Evolutionary conservation across 1,140 invertebrate genomes (phyloP).

Genomic region (Lutraria rhynchaena): DNA sequence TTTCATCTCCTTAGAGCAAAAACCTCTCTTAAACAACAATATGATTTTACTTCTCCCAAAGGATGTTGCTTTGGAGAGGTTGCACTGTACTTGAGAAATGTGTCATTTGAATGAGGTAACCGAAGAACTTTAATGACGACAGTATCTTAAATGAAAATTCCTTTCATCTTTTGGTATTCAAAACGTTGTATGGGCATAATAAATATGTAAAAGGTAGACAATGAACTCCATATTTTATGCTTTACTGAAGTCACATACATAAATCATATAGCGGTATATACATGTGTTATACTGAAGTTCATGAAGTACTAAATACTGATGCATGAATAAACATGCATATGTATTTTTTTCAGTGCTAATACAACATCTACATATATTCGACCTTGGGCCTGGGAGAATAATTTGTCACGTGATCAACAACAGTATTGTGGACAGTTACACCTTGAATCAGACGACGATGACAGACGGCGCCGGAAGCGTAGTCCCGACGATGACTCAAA

Average conservation of each 20-base stretch:
- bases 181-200: no score
- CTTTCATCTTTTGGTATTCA: no score
- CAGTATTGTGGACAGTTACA: slow-evolving; percentile 38
- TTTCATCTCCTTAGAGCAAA: no score
- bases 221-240: no score
- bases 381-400: slow-evolving; percentile 41
- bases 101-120: no score
- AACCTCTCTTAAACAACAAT: no score
- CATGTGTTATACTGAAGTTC: not conserved
- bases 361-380: not conserved
- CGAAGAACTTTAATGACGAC: no score
- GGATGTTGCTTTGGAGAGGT: no score
- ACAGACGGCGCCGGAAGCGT: slow-evolving; percentile 15
- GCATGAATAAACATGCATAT: not conserved
- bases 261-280: not conserved
- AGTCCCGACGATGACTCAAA: slow-evolving; percentile 19
- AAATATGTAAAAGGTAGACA: no score
- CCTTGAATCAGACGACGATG: slow-evolving; percentile 18
- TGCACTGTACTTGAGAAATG: no score
- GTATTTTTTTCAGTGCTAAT: not conserved
- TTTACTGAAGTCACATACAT: not conserved
- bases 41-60: no score
- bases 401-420: not conserved
- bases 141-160: no score
- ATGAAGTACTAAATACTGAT: not conserved